Conservation (phyloP, 2,888 invertebrate genomes). For the Nomada lathburiana region DNA sequence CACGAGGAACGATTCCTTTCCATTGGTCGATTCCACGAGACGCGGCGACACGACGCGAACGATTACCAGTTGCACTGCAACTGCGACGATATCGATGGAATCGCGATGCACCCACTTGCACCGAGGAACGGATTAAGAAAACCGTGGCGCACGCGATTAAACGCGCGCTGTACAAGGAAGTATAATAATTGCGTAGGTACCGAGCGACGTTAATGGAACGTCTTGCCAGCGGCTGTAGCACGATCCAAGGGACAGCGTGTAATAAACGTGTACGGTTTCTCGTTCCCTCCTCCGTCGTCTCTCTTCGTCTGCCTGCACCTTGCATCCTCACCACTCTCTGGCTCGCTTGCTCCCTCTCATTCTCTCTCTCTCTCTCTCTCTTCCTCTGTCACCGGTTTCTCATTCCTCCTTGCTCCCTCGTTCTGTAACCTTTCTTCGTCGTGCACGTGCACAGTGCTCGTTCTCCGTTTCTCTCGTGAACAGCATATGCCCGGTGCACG, state of each 20-base stretch:
- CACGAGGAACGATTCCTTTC: background rate
- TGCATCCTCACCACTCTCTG: slow-evolving; percentile 33
- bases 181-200: slow-evolving; percentile 68
- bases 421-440: slow-evolving; percentile 1
- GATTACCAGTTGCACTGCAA: background rate
- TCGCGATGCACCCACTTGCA: slow-evolving; percentile 26
- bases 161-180: slow-evolving; percentile 65
- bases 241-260: slow-evolving; percentile 68
- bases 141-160: slow-evolving; percentile 59
- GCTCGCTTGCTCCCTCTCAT: slow-evolving; percentile 6
- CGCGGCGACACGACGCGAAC: background rate
- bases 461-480: slow-evolving; percentile 13
- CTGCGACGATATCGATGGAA: slow-evolving; percentile 10
- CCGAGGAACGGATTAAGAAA: slow-evolving; percentile 35
- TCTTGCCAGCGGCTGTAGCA: slow-evolving; percentile 64
- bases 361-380: slow-evolving; percentile 13
- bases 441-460: background rate
- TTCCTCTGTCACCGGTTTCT: slow-evolving; percentile 20
- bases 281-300: slow-evolving; percentile 35
- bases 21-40: background rate
- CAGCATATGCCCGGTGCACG: slow-evolving; percentile 20
- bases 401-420: slow-evolving; percentile 3
- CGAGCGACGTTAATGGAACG: slow-evolving; percentile 70
- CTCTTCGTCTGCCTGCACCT: slow-evolving; percentile 49
- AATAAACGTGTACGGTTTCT: slow-evolving; percentile 70